Conservation (phyloP, 2,113 vertebrate species). For the Lasiurus borealis region DNA sequence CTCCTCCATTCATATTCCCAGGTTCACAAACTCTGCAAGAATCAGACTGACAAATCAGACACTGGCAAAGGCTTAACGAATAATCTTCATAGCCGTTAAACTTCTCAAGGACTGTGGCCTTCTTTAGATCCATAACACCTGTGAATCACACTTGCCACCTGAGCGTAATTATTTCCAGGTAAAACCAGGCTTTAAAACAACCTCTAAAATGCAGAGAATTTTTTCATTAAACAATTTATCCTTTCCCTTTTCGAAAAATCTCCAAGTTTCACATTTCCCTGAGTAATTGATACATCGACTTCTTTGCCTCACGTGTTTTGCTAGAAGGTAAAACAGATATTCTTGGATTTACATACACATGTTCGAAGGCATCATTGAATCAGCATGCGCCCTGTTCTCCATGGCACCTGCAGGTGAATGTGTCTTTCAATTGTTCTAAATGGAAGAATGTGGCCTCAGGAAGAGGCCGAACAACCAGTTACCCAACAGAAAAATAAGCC, state of each 20-base stretch:
- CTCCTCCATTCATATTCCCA: neutral
- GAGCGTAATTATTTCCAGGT: constrained; percentile 23
- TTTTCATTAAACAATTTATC: neutral
- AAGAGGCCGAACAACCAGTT: neutral
- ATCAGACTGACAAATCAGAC: neutral
- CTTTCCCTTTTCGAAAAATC: neutral
- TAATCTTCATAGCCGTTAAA: neutral
- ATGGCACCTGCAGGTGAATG: neutral
- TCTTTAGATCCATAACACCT: neutral
- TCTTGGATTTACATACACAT: neutral
- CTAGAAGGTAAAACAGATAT: neutral
- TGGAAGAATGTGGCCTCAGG: neutral
- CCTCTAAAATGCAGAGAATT: neutral
- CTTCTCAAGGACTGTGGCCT: neutral
- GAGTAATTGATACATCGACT: neutral
- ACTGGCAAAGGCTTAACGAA: neutral
- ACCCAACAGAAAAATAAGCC: neutral
- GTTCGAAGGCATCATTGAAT: neutral
- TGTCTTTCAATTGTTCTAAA: neutral
- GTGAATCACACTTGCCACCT: neutral
- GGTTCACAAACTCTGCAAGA: neutral
- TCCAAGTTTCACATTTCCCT: neutral
- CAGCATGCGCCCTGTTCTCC: neutral
- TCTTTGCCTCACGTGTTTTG: neutral
- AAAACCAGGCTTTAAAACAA: neutral